These are phyloP conservation scores for Orgyia antiqua DNA, from an alignment of 2,888 invertebrate genomes.

Conservation along the genomic window DNA sequence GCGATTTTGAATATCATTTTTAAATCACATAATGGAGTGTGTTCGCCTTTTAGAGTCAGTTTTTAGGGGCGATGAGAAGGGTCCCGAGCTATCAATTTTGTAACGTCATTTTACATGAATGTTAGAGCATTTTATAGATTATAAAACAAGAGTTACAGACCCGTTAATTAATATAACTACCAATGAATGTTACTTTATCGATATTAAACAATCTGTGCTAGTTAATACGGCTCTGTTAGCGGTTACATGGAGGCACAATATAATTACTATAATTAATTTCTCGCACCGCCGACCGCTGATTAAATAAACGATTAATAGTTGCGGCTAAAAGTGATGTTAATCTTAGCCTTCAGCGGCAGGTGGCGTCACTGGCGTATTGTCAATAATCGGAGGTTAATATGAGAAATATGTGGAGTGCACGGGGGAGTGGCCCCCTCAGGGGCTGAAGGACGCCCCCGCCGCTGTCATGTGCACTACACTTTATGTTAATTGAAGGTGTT, in stretches of 20 bases:
- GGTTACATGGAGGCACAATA: constrained; percentile 14
- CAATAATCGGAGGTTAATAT: constrained; percentile 47
- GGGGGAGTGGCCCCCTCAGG: constrained; percentile 8
- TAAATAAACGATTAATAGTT: constrained; percentile 60
- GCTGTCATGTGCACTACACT: constrained; percentile 51
- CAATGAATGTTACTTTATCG: background rate
- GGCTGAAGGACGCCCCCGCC: constrained; percentile 11
- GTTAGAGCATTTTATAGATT: constrained; percentile 4
- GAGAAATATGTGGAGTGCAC: constrained; percentile 38
- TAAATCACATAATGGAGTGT: constrained; percentile 74
- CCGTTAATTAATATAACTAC: constrained; percentile 1
- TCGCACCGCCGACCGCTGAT: constrained; percentile 51
- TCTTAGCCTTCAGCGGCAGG: constrained; percentile 66
- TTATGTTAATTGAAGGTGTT: constrained; percentile 39
- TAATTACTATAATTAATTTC: constrained; percentile 53
- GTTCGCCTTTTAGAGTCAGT: constrained; percentile 58
- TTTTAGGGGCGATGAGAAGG: constrained; percentile 39
- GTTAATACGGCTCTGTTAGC: background rate
- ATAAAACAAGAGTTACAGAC: background rate
- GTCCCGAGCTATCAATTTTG: constrained; percentile 26
- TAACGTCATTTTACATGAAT: constrained; percentile 19
- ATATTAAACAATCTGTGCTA: constrained; percentile 3
- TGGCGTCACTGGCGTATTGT: constrained; percentile 46
- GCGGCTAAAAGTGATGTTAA: constrained; percentile 60
- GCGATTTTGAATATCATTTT: constrained; percentile 75